Percentiles rank a stretch among this genome's conserved stretches.
These are phyloP conservation scores for Leptinotarsa peninsularis DNA, from an alignment of 2,888 invertebrate genomes.

Conservation along the genomic window DNA sequence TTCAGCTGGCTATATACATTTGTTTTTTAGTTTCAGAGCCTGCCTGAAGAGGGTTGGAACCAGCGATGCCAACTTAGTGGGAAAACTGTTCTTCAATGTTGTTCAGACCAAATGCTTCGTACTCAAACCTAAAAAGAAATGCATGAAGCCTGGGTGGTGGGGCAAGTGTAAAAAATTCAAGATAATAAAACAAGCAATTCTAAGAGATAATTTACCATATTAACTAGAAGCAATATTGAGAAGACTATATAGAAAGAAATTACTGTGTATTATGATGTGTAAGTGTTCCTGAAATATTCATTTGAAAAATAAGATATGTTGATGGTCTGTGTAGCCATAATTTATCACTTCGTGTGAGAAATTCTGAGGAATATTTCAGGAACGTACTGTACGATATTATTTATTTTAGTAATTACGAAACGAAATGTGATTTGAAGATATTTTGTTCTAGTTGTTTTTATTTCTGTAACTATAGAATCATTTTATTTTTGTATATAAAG, in stretches of 20 bases:
- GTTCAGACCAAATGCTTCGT: constrained; percentile 95
- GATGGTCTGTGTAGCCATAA: too few relatives aligned
- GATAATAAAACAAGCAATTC: constrained; percentile 77
- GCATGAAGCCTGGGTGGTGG: constrained; percentile 83
- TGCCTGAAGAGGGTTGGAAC: constrained; percentile 91
- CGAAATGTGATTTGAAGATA: constrained; percentile 41
- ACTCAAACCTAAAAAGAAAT: constrained; percentile 81
- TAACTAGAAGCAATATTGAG: constrained; percentile 55
- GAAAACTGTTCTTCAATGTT: constrained; percentile 93
- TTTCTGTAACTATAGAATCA: constrained; percentile 41
- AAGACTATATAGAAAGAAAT: constrained; percentile 10
- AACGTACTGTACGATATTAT: constrained; percentile 26
- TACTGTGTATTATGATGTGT: constrained; percentile 24
- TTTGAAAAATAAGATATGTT: background rate
- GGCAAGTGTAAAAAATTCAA: constrained; percentile 81
- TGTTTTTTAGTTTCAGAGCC: constrained; percentile 83
- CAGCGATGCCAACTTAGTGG: constrained; percentile 89
- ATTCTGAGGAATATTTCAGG: background rate
- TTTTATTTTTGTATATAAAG: constrained; percentile 45
- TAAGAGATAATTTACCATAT: constrained; percentile 81
- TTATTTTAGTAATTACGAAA: constrained; percentile 36
- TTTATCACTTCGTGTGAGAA: too few relatives aligned
- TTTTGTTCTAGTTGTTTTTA: constrained; percentile 37
- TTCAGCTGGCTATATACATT: too few relatives aligned
- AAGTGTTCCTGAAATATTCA: constrained; percentile 12